Evolutionary conservation across 2,797 vertebrate genomes (phyloP), one percentile per base, ranked within the genome.

Genomic region (Salmo trutta): DNA sequence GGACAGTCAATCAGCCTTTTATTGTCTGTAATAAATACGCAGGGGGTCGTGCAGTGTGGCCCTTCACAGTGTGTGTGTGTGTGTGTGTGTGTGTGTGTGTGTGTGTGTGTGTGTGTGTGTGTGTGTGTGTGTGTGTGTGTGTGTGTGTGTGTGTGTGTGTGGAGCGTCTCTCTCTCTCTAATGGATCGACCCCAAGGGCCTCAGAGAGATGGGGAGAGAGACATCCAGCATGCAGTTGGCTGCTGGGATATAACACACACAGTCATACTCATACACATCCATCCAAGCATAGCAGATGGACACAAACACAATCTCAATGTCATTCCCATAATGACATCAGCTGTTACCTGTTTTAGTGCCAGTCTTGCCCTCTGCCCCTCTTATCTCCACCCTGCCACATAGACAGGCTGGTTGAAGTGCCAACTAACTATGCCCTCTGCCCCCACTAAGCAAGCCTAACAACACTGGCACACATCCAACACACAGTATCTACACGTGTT

Each of bases 21-120:
- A 95, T 95, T 95, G 93, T 91, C 93, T 93, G 93, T 93, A 94
- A 94, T 95, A 95, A 95, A 95, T 94, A 94, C 92, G 92, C 93
- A 93, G 89, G 91, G 93, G 93, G 92, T 90, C 80, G 83, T 64
- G 89, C 88, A 86, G 91, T 93, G 91, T 93, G 91, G 89, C 91
- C 92, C 87, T 73, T 92, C 91, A 92, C 92, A 77, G 86, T 78
- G 65, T 78, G 75, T 56, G 64, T 79, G 75, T 62, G 53, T 90
- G 79, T 91, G 90, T 86, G 80, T 69, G 52, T 79, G 86, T 78
- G 66, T 78, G 75, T 62, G 54, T 89, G 80, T 91, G 90, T 86
- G 77, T 69, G 53, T 80, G 86, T 78, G 67, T 77, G 76, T 64
- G 56, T 65, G 51, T 81, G 85, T 77, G 65, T 78, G 75, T 53